phyloP scores from a whole-genome alignment of 2,797 vertebrate species.

The Phoebastria nigripes region DNA sequence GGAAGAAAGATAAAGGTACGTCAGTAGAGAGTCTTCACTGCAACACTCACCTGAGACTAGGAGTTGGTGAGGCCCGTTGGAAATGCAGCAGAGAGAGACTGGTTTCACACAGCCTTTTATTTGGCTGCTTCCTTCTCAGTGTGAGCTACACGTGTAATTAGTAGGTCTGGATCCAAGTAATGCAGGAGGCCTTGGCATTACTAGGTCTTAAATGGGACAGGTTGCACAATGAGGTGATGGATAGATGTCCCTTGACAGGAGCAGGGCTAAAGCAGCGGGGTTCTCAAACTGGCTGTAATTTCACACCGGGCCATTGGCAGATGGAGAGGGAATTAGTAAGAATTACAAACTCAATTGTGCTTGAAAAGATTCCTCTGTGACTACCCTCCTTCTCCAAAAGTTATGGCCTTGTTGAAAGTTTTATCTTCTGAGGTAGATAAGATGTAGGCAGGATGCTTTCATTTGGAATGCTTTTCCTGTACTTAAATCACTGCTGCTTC shows the following conservation, averaged over 20 bases:
- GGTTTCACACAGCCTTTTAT: background rate
- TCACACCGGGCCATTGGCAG: constrained; percentile 21
- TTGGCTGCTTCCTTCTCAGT: background rate
- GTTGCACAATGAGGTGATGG: constrained; percentile 21
- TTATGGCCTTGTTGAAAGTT: background rate
- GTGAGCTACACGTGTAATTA: background rate
- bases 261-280: constrained; percentile 7
- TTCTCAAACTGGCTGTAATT: constrained; percentile 68
- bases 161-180: constrained; percentile 6
- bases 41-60: background rate
- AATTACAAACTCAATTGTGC: constrained; percentile 18
- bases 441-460: background rate
- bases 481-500: background rate
- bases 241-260: constrained; percentile 48
- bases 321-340: constrained; percentile 6
- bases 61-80: background rate
- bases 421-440: background rate
- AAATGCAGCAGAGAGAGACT: background rate
- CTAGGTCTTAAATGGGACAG: background rate
- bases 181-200: constrained; percentile 19
- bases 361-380: constrained; percentile 23
- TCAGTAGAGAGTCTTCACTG: background rate
- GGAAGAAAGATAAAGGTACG: background rate
- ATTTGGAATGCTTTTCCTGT: constrained; percentile 2
- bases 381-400: background rate